phyloP scores from a whole-genome alignment of 2,797 vertebrate genomes.

The Neomorphus geoffroyi region DNA sequence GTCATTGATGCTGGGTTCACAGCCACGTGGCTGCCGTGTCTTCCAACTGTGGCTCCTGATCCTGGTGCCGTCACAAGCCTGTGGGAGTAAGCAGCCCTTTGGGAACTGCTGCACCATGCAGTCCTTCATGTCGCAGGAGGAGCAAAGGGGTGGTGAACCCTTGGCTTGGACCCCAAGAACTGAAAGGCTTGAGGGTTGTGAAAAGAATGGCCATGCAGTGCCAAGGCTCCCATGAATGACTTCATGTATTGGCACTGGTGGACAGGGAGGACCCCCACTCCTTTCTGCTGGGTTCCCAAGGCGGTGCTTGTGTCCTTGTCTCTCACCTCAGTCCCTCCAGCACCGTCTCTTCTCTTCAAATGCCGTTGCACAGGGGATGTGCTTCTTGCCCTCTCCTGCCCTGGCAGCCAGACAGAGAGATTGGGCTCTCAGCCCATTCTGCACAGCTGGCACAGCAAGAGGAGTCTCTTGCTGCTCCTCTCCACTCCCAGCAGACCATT shows the following conservation, averaged over 20 bases:
- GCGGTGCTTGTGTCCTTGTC: background rate
- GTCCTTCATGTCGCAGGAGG: accelerated
- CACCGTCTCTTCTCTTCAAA: background rate
- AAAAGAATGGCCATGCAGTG: accelerated
- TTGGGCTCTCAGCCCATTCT: background rate
- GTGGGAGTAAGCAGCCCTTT: background rate
- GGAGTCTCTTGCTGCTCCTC: background rate
- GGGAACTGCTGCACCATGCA: background rate
- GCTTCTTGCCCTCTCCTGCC: background rate
- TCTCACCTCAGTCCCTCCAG: background rate
- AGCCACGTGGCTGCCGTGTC: accelerated
- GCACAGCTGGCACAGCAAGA: background rate
- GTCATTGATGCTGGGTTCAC: background rate
- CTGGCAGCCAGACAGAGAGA: accelerated
- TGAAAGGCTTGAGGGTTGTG: background rate
- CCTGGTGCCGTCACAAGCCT: background rate
- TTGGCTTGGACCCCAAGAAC: accelerated
- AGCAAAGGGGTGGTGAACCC: background rate
- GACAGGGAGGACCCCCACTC: background rate
- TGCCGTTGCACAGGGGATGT: background rate
- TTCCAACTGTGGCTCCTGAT: accelerated
- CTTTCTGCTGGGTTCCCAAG: too few relatives aligned
- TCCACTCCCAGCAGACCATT: accelerated
- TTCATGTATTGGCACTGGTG: background rate
- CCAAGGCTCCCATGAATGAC: background rate